phyloP scores from a whole-genome alignment of 2,888 invertebrate genomes.

The Charanyca ferruginea region DNA sequence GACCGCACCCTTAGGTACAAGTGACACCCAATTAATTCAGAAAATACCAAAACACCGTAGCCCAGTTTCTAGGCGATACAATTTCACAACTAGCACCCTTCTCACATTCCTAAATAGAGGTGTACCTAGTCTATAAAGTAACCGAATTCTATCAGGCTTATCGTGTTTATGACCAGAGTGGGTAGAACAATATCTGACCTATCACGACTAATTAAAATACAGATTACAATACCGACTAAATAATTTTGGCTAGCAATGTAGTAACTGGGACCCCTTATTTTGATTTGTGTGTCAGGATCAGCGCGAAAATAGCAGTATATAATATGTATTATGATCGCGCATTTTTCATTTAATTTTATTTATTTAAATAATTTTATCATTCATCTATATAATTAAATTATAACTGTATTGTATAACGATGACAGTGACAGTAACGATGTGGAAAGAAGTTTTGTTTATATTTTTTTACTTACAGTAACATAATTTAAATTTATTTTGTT shows the following conservation, averaged over 20 bases:
- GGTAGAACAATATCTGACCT: constrained; percentile 31
- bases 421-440: too few species aligned
- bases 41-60: constrained; percentile 6
- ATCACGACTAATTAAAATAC: constrained; percentile 46
- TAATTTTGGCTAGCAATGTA: neutral
- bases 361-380: too few species aligned
- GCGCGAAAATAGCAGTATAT: too few species aligned
- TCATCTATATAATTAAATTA: too few species aligned
- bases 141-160: constrained; percentile 14
- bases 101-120: constrained; percentile 7
- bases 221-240: constrained; percentile 4
- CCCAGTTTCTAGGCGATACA: constrained; percentile 19
- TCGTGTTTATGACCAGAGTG: constrained; percentile 26
- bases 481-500: too few species aligned
- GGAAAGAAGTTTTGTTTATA: too few species aligned
- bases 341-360: too few species aligned
- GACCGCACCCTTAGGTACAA: neutral
- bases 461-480: too few species aligned
- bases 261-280: constrained; percentile 9
- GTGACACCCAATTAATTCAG: constrained; percentile 6
- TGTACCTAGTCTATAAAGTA: constrained; percentile 23
- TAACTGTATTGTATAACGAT: too few species aligned
- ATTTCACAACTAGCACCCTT: constrained; percentile 41
- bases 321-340: too few species aligned
- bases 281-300: neutral